Evolutionary conservation across 2,888 invertebrate genomes (phyloP).

Genomic region (Morpho achilles): DNA sequence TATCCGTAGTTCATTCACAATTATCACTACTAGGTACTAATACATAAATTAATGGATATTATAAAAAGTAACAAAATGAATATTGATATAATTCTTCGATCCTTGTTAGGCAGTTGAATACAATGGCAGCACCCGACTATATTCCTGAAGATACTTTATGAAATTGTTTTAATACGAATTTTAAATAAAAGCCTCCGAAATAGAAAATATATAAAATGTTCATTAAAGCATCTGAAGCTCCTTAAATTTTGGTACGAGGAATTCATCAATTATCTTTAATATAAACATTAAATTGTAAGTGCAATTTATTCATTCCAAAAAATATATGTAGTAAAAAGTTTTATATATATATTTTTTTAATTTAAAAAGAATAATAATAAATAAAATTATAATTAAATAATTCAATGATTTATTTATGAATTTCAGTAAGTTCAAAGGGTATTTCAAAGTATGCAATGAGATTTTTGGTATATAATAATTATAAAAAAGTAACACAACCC

Average conservation of each 20-base stretch:
- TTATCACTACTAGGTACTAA: slow-evolving; percentile 17
- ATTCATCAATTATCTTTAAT: neutral
- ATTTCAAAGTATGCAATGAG: neutral
- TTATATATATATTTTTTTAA: too few relatives aligned
- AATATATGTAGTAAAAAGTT: too few relatives aligned
- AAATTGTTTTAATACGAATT: neutral
- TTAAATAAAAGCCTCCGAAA: slow-evolving; percentile 15
- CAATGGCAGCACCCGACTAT: neutral
- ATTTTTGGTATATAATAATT: too few relatives aligned
- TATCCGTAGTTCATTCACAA: slow-evolving; percentile 20
- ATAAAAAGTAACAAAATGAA: slow-evolving; percentile 24
- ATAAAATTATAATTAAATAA: too few relatives aligned
- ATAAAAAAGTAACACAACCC: too few relatives aligned
- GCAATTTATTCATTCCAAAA: too few relatives aligned
- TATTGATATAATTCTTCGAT: slow-evolving; percentile 13
- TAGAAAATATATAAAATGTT: slow-evolving; percentile 1
- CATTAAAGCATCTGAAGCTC: neutral
- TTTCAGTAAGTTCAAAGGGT: neutral
- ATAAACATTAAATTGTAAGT: neutral
- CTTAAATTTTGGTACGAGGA: neutral
- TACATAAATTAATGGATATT: slow-evolving; percentile 18
- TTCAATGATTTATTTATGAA: neutral
- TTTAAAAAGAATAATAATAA: too few relatives aligned
- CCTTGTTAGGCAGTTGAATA: slow-evolving; percentile 1
- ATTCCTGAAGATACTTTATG: too few relatives aligned